A percentile compares a stretch with the other conserved stretches of the same genome.
Evolutionary conservation across 1,140 invertebrate genomes (phyloP).

Genomic region (Drosophila miranda): DNA sequence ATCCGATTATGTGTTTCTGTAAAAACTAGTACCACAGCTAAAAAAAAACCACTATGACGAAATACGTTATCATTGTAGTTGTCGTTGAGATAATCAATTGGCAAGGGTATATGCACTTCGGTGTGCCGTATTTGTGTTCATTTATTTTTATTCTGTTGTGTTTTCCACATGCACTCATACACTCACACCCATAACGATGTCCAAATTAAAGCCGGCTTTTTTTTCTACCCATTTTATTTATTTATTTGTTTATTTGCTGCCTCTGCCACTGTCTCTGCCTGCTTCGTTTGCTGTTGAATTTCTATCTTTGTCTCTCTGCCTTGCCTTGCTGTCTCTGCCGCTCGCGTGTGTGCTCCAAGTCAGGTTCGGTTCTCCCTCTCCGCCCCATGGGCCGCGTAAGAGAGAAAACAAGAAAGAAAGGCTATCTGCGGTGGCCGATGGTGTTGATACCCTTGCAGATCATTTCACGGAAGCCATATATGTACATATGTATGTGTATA

Average conservation of each 20-base stretch:
- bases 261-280: constrained; percentile 26
- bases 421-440: too few species aligned
- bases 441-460: too few species aligned
- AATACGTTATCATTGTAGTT: too few species aligned
- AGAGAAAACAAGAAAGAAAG: too few species aligned
- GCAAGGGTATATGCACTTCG: too few species aligned
- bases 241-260: constrained; percentile 71
- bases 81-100: too few species aligned
- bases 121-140: too few species aligned
- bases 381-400: too few species aligned
- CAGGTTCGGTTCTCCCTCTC: constrained; percentile 54
- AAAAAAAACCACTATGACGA: background rate
- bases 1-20: too few species aligned
- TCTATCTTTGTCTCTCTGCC: constrained; percentile 29
- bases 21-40: background rate
- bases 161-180: constrained; percentile 19
- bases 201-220: constrained; percentile 75
- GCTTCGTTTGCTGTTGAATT: constrained; percentile 41
- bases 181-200: constrained; percentile 26
- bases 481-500: too few species aligned
- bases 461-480: too few species aligned
- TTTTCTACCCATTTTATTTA: constrained; percentile 52
- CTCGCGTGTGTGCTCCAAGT: constrained; percentile 49
- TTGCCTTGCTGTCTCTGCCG: background rate
- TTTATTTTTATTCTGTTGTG: constrained; percentile 15